These are phyloP conservation scores for Drosophila truncata DNA, from an alignment of 1,140 invertebrate genomes.

Conservation along the genomic window DNA sequence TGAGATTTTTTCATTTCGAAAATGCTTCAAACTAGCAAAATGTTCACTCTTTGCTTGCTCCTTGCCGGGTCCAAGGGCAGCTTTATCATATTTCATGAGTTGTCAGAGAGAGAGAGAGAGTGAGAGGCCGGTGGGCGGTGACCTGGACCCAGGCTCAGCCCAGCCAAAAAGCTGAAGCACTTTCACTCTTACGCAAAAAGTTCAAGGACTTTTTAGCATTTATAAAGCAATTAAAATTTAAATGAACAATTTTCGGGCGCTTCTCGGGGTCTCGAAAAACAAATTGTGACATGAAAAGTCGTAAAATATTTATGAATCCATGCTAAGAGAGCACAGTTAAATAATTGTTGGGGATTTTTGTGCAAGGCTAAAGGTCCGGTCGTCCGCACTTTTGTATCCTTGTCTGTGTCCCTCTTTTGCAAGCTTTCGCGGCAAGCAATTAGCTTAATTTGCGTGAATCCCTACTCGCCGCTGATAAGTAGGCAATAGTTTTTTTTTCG, in stretches of 20 bases:
- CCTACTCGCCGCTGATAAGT: conserved; percentile 8
- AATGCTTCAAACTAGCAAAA: conserved; percentile 74
- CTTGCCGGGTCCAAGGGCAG: conserved; percentile 62
- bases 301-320: conserved; percentile 79
- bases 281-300: conserved; percentile 77
- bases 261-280: conserved; percentile 38
- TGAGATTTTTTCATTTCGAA: conserved; percentile 58
- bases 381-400: conserved; percentile 2
- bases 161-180: conserved; percentile 30
- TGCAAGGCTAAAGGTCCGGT: conserved; percentile 16
- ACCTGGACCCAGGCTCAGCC: neutral
- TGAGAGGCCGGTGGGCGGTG: conserved; percentile 8
- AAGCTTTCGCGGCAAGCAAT: conserved; percentile 30
- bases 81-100: conserved; percentile 61
- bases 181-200: conserved; percentile 76
- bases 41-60: conserved; percentile 46
- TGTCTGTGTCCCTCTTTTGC: neutral
- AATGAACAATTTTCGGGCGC: conserved; percentile 76
- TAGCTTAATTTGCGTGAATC: conserved; percentile 34
- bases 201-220: conserved; percentile 85
- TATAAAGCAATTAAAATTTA: conserved; percentile 85
- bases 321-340: conserved; percentile 60
- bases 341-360: conserved; percentile 74
- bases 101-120: conserved; percentile 4
- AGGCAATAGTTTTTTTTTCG: conserved; percentile 21